Conservation (phyloP, 1,140 invertebrate genomes). For the Rhagoletis zephyria region DNA sequence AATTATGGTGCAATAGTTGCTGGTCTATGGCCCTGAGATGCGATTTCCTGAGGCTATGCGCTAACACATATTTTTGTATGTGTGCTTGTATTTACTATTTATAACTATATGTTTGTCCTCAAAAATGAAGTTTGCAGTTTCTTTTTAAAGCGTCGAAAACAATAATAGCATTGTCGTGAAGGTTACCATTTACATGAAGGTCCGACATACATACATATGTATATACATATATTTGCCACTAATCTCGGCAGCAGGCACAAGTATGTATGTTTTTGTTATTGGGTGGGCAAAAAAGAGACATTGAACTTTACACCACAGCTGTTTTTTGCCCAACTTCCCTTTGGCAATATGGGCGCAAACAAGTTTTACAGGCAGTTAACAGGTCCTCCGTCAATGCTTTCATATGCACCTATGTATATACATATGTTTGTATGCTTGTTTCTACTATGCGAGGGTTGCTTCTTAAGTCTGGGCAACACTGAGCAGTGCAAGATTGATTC, state of each 20-base stretch:
- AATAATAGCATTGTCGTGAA: constrained; percentile 5
- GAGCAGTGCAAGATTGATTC: too few relatives aligned
- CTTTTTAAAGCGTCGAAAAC: not conserved
- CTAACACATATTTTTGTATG: not conserved
- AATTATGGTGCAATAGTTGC: not conserved
- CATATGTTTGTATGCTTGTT: too few relatives aligned
- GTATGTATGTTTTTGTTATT: too few relatives aligned
- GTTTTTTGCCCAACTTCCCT: constrained; percentile 14
- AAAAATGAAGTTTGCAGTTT: too few relatives aligned
- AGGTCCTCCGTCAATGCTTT: not conserved
- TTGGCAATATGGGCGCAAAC: constrained; percentile 2
- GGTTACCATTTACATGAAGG: constrained; percentile 26
- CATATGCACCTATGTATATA: too few relatives aligned
- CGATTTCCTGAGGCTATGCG: not conserved
- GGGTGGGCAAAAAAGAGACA: not conserved
- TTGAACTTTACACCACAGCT: constrained; percentile 44
- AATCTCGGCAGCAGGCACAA: not conserved
- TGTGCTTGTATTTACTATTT: not conserved
- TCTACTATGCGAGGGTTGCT: too few relatives aligned
- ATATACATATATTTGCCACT: not conserved
- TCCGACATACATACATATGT: too few relatives aligned
- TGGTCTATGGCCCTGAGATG: not conserved
- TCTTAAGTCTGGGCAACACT: too few relatives aligned
- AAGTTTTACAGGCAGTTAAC: constrained; percentile 1
- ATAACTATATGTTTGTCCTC: not conserved